Conservation (phyloP, 2,113 vertebrate genomes). For the Beaufortia kweichowensis region DNA sequence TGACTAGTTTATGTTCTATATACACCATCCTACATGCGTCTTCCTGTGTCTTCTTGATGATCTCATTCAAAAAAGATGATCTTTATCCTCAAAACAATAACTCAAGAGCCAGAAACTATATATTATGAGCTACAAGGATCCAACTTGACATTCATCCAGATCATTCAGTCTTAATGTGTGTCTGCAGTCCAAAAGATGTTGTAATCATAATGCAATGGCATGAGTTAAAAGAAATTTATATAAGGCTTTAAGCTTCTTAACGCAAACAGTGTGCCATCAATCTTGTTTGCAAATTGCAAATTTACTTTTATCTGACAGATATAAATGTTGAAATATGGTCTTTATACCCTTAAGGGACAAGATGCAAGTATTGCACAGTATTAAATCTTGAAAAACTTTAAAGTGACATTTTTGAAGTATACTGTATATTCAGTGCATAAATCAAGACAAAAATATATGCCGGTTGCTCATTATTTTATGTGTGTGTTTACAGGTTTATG, state of each 20-base stretch:
- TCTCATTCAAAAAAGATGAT: background rate
- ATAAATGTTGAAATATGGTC: background rate
- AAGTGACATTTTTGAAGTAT: background rate
- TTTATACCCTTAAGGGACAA: background rate
- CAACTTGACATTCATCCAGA: constrained; percentile 18
- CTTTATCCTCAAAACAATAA: no score
- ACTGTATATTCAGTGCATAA: background rate
- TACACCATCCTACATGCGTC: background rate
- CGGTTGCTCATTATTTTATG: no score
- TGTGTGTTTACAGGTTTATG: background rate
- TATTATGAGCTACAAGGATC: background rate
- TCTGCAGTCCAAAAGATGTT: constrained; percentile 8
- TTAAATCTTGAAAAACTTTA: background rate
- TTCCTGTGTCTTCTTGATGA: background rate
- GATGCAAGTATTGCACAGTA: background rate
- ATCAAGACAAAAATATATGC: background rate
- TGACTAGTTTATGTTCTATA: no score
- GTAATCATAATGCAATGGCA: background rate
- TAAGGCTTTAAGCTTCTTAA: background rate
- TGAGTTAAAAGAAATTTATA: constrained; percentile 7
- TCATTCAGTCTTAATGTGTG: background rate
- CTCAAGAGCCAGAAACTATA: background rate
- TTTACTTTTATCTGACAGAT: background rate
- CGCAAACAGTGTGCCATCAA: background rate
- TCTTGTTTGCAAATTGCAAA: background rate